A percentile compares a stretch with the other conserved stretches of the same genome.
Evolutionary conservation across 2,113 vertebrate genomes (phyloP).

Genomic region (Amazona guildingii): DNA sequence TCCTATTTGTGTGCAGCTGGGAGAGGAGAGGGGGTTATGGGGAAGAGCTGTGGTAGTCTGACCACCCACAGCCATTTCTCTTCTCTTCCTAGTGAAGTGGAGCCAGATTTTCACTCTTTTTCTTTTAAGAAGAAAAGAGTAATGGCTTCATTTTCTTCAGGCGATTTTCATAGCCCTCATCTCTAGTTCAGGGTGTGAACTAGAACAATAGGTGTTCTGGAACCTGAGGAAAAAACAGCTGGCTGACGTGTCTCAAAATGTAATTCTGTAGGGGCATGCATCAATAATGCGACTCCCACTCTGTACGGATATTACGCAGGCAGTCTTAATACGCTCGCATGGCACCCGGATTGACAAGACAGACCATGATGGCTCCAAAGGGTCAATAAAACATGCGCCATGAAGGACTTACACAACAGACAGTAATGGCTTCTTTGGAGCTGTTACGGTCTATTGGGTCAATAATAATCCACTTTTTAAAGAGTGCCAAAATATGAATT

Average conservation of each 20-base stretch:
- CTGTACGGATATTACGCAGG: background rate
- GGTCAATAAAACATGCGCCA: conserved; percentile 65
- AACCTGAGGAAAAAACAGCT: background rate
- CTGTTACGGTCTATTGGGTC: conserved; percentile 73
- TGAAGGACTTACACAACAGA: conserved; percentile 69
- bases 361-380: conserved; percentile 59
- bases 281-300: background rate
- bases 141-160: background rate
- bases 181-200: background rate
- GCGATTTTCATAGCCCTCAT: background rate
- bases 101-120: background rate
- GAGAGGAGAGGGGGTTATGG: background rate
- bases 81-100: background rate
- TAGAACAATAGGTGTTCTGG: conserved; percentile 16
- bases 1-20: background rate
- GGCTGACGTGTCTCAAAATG: background rate
- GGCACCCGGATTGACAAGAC: conserved; percentile 62
- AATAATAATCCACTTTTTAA: conserved; percentile 77
- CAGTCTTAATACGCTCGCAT: background rate
- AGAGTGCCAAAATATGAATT: conserved; percentile 75
- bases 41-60: background rate
- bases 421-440: conserved; percentile 75
- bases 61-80: background rate
- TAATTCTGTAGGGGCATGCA: background rate
- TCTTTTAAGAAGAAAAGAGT: background rate